A percentile compares a stretch with the other conserved stretches of the same genome.
Evolutionary conservation across 2,113 vertebrate species (phyloP).

Genomic region (Murina feae): DNA sequence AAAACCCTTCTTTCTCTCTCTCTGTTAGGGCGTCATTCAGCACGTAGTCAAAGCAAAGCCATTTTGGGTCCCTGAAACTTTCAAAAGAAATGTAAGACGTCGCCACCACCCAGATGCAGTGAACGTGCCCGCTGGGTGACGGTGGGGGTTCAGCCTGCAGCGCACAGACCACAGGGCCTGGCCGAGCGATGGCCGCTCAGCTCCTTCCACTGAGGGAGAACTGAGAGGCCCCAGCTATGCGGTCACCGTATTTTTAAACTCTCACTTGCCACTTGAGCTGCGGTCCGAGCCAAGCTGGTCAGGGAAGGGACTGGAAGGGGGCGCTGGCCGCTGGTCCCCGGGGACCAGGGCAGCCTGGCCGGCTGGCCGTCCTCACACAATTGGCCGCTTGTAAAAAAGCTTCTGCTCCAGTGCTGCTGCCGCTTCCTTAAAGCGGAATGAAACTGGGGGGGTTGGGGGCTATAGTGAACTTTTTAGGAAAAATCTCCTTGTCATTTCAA

Average conservation of each 20-base stretch:
- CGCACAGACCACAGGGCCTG: rapidly evolving
- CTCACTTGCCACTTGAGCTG: background rate
- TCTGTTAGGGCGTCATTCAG: background rate
- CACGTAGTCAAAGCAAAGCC: background rate
- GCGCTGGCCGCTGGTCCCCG: rapidly evolving
- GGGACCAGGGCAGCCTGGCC: rapidly evolving
- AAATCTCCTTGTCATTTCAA: background rate
- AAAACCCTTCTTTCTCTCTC: background rate
- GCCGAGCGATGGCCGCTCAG: rapidly evolving
- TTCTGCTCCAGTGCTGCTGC: background rate
- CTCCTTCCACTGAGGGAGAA: rapidly evolving
- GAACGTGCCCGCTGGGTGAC: background rate
- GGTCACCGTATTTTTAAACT: background rate
- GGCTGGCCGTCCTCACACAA: rapidly evolving
- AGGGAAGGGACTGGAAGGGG: background rate
- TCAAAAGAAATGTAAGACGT: background rate
- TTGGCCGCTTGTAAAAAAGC: background rate
- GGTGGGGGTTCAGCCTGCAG: background rate
- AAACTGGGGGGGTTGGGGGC: background rate
- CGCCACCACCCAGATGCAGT: background rate
- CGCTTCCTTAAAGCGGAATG: background rate
- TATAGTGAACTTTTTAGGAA: background rate
- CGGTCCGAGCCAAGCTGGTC: rapidly evolving
- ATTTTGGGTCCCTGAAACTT: background rate
- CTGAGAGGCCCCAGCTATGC: rapidly evolving